These are phyloP conservation scores for Alloscopus bannaensis DNA, from an alignment of 2,888 invertebrate species.

Conservation along the genomic window DNA sequence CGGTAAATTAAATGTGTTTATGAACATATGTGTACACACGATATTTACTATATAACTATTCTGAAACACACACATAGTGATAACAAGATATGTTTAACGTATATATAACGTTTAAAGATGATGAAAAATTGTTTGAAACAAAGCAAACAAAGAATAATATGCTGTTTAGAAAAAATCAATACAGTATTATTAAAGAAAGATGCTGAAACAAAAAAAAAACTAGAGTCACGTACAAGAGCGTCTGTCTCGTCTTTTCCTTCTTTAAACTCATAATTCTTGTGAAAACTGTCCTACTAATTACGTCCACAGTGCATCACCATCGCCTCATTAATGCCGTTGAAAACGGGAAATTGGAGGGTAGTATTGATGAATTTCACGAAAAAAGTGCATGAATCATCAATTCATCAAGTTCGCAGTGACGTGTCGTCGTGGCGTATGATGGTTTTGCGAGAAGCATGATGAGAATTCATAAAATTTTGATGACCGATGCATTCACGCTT, in stretches of 20 bases:
- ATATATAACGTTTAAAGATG: constrained; percentile 47
- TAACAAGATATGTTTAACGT: constrained; percentile 34
- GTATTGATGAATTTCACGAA: background rate
- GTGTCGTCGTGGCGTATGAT: background rate
- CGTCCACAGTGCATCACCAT: constrained; percentile 6
- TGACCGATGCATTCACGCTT: background rate
- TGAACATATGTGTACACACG: background rate
- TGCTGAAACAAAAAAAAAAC: constrained; percentile 48
- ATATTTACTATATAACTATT: background rate
- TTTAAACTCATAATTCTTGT: constrained; percentile 13
- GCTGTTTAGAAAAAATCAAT: constrained; percentile 54
- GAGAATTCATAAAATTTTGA: background rate
- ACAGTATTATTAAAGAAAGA: constrained; percentile 71
- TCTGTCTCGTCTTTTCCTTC: constrained; percentile 31
- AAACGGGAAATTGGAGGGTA: background rate
- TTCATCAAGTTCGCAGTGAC: background rate
- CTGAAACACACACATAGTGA: constrained; percentile 11
- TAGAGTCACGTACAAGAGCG: background rate
- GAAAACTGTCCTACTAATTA: constrained; percentile 2
- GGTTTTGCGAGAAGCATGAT: too few relatives aligned
- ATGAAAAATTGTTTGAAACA: constrained; percentile 34
- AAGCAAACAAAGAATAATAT: constrained; percentile 25
- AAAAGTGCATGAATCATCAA: background rate
- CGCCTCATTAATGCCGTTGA: background rate
- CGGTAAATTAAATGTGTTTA: background rate